Percentiles rank a stretch among this genome's conserved stretches.
These are phyloP conservation scores for Troilus luridus DNA, from an alignment of 2,888 invertebrate species.

Conservation along the genomic window DNA sequence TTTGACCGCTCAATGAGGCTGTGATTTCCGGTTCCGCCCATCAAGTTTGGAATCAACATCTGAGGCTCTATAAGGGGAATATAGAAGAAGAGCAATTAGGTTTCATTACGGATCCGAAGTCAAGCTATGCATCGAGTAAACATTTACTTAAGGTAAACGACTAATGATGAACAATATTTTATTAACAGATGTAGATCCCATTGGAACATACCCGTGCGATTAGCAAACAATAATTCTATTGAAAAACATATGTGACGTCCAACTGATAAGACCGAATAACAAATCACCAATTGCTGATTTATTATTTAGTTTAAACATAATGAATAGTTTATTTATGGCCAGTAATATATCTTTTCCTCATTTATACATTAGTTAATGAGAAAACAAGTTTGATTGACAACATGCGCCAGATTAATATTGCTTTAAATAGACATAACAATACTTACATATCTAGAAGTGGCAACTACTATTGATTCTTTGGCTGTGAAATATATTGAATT, in stretches of 20 bases:
- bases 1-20: slow-evolving; percentile 37
- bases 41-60: background rate
- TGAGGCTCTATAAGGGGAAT: background rate
- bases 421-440: no score
- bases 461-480: no score
- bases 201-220: no score
- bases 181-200: background rate
- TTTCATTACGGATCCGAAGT: background rate
- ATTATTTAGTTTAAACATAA: no score
- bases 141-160: background rate
- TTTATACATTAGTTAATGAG: no score
- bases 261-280: background rate
- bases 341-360: no score
- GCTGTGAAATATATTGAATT: no score
- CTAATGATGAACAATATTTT: background rate
- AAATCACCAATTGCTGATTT: background rate
- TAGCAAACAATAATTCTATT: background rate
- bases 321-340: no score
- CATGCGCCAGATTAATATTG: no score
- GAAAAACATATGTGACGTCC: background rate
- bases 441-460: no score
- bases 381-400: no score
- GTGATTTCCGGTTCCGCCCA: slow-evolving; percentile 28
- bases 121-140: background rate
- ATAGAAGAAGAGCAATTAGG: background rate